phyloP scores from a whole-genome alignment of 2,113 vertebrate species.

The Heterotis niloticus region DNA sequence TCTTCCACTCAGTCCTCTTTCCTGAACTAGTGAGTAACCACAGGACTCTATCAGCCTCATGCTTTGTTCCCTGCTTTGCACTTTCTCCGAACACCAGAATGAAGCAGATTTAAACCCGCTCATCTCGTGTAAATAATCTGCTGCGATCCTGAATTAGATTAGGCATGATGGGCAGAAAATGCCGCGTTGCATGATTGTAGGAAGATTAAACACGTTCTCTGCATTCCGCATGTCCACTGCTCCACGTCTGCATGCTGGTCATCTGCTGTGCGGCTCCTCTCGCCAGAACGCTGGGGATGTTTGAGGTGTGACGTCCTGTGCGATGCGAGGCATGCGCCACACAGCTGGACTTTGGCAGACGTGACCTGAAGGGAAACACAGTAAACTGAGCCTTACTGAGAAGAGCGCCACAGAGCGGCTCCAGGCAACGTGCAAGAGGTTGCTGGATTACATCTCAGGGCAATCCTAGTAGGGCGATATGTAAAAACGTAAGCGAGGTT shows the following conservation, averaged over 20 bases:
- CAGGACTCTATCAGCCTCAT: background rate
- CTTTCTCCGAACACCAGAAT: background rate
- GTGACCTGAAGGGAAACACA: too few species aligned
- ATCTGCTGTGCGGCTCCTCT: too few species aligned
- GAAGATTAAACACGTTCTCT: background rate
- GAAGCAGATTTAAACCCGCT: background rate
- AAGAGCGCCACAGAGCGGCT: too few species aligned
- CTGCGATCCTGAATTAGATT: background rate
- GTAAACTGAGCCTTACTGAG: too few species aligned
- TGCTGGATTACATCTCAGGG: too few species aligned
- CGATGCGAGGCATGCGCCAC: too few species aligned
- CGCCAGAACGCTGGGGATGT: too few species aligned
- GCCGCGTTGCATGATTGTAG: background rate
- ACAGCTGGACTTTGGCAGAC: too few species aligned
- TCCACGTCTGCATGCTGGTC: background rate
- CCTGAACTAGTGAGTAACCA: background rate
- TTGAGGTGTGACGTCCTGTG: too few species aligned
- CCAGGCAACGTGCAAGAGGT: too few species aligned
- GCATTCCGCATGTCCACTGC: background rate
- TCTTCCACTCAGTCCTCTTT: slow-evolving; percentile 2
- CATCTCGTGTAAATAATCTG: background rate
- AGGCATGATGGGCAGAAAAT: background rate
- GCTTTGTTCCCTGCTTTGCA: background rate
- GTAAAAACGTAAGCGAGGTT: too few species aligned
- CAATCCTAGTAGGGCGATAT: too few species aligned